A percentile compares a stretch with the other conserved stretches of the same genome.
Evolutionary conservation across 2,113 vertebrate genomes (phyloP).

Genomic region (Tilapia sparmanii): DNA sequence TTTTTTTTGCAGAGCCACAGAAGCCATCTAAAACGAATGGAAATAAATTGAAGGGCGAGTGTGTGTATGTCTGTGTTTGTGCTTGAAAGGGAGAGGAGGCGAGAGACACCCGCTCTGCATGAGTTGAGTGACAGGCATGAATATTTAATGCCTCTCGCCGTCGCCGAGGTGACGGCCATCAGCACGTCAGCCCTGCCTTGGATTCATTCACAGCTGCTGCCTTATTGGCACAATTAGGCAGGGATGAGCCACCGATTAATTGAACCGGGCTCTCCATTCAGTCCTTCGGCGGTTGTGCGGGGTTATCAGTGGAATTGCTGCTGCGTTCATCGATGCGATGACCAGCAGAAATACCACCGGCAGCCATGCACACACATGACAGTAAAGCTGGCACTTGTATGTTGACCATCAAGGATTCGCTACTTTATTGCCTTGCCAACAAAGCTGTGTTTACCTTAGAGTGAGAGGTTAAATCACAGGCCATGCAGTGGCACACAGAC

Average conservation of each 20-base stretch:
- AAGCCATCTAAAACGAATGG: constrained; percentile 21
- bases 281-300: background rate
- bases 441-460: background rate
- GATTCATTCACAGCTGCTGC: constrained; percentile 51
- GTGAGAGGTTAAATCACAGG: background rate
- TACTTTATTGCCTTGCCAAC: background rate
- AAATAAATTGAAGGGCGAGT: background rate
- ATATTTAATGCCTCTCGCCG: constrained; percentile 64
- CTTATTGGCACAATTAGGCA: constrained; percentile 65
- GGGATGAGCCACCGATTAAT: constrained; percentile 44
- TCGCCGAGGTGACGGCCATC: constrained; percentile 56
- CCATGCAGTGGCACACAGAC: background rate
- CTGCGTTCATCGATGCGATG: constrained; percentile 12
- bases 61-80: background rate
- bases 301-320: constrained; percentile 7
- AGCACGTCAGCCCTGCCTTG: constrained; percentile 35
- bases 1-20: background rate
- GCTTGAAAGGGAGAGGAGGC: background rate
- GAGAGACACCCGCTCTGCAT: constrained; percentile 4
- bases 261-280: constrained; percentile 27
- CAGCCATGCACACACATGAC: background rate
- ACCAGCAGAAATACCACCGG: constrained; percentile 12
- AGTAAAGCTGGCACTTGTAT: background rate
- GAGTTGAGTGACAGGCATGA: constrained; percentile 66
- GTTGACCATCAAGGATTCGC: background rate